These are phyloP conservation scores for Erpornis zantholeuca DNA, from an alignment of 2,113 vertebrate genomes.

Conservation along the genomic window DNA sequence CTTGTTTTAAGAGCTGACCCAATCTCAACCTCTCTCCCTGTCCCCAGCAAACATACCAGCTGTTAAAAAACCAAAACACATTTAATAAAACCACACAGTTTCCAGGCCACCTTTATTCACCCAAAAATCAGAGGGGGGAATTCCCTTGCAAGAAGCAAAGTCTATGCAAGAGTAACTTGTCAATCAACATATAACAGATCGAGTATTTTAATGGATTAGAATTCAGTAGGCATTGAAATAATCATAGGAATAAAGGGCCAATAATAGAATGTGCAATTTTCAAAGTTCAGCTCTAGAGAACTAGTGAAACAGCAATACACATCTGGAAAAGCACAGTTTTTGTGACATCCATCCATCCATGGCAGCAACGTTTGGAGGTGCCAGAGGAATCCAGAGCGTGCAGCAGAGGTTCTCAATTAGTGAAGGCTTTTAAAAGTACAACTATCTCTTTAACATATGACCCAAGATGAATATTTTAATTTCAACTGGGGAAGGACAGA, in stretches of 20 bases:
- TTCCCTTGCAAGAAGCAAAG: background rate
- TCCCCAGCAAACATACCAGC: background rate
- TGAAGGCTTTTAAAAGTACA: background rate
- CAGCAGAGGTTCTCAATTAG: background rate
- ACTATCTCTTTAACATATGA: background rate
- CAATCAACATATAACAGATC: background rate
- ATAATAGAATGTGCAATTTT: background rate
- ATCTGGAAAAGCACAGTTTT: background rate
- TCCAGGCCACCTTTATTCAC: background rate
- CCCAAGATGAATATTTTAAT: background rate
- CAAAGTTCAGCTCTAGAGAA: background rate
- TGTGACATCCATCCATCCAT: background rate
- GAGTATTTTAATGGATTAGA: background rate
- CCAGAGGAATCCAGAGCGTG: background rate
- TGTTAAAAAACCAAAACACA: background rate
- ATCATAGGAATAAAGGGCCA: background rate
- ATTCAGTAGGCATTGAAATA: background rate
- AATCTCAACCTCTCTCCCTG: background rate
- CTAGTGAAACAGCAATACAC: background rate
- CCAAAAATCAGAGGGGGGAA: background rate
- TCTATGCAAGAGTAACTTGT: background rate
- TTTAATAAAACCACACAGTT: background rate
- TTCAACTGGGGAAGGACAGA: background rate
- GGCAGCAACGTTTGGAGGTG: background rate
- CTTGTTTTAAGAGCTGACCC: background rate